A percentile compares a stretch with the other conserved stretches of the same genome.
Evolutionary conservation across 2,113 vertebrate genomes (phyloP).

Genomic region (Laticauda laticaudata): DNA sequence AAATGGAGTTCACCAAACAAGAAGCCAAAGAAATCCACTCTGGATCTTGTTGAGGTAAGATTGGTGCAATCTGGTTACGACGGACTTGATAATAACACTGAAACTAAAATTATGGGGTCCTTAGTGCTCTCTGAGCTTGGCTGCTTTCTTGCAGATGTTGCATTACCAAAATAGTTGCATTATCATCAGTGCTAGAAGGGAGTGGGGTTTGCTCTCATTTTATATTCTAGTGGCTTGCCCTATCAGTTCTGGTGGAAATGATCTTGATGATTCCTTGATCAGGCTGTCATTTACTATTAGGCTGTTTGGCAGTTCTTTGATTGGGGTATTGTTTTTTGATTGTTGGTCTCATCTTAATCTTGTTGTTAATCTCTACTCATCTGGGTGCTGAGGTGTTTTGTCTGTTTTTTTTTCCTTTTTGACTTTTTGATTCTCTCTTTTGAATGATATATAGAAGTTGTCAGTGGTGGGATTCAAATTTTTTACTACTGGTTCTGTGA

Average conservation of each 20-base stretch:
- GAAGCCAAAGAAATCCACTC: neutral
- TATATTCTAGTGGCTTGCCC: neutral
- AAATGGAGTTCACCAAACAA: neutral
- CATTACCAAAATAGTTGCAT: neutral
- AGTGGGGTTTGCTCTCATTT: neutral
- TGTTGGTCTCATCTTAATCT: neutral
- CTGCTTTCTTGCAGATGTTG: neutral
- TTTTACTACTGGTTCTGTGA: too few species aligned
- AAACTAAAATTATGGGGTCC: neutral
- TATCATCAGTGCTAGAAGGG: neutral
- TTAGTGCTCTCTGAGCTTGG: neutral
- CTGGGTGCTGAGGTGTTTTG: neutral
- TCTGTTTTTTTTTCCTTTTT: neutral
- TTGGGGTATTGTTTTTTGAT: neutral
- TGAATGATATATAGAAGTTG: neutral
- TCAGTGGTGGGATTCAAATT: too few species aligned
- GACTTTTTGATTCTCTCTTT: neutral
- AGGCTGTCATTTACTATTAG: neutral
- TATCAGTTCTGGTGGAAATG: neutral
- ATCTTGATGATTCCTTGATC: neutral
- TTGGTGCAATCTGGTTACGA: neutral
- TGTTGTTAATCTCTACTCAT: neutral
- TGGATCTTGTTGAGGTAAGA: neutral
- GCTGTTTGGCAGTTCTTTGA: neutral
- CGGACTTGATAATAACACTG: neutral